Evolutionary conservation across 2,797 vertebrate genomes (phyloP).

Genomic region (Artibeus lituratus): DNA sequence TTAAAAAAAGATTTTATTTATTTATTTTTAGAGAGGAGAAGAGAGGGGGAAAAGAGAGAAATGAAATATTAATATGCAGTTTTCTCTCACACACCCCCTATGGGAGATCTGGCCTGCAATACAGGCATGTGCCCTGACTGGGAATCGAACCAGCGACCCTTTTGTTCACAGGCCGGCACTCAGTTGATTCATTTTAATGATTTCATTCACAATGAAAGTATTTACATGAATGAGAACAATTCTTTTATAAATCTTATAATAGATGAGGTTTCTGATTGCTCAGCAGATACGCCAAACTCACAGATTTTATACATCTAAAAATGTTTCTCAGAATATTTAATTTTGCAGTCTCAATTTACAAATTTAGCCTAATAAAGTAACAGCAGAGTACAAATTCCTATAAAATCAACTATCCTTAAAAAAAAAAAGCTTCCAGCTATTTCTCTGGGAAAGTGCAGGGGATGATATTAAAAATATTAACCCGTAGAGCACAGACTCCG

Average conservation of each 20-base stretch:
- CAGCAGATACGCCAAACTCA: neutral
- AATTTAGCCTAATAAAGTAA: neutral
- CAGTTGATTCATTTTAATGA: neutral
- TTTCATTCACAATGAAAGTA: neutral
- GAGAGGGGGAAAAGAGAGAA: no score
- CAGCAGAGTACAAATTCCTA: neutral
- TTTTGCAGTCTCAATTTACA: neutral
- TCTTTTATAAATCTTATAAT: neutral
- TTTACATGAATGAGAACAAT: neutral
- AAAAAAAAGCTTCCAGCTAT: neutral
- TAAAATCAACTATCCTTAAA: neutral
- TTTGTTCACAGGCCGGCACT: no score
- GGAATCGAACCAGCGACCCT: no score
- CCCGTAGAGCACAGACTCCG: neutral
- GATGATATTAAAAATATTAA: neutral
- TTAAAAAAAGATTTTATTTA: no score
- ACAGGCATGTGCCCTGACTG: no score
- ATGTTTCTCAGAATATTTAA: neutral
- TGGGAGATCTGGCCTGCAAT: no score
- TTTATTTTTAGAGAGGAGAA: no score
- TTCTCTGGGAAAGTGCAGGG: neutral
- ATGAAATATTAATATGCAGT: no score
- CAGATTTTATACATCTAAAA: neutral
- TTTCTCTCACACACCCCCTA: no score
- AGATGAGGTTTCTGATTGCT: neutral